A percentile compares a stretch with the other conserved stretches of the same genome.
Conservation (phyloP, 1,140 invertebrate species). For the Oreohelix idahoensis region DNA sequence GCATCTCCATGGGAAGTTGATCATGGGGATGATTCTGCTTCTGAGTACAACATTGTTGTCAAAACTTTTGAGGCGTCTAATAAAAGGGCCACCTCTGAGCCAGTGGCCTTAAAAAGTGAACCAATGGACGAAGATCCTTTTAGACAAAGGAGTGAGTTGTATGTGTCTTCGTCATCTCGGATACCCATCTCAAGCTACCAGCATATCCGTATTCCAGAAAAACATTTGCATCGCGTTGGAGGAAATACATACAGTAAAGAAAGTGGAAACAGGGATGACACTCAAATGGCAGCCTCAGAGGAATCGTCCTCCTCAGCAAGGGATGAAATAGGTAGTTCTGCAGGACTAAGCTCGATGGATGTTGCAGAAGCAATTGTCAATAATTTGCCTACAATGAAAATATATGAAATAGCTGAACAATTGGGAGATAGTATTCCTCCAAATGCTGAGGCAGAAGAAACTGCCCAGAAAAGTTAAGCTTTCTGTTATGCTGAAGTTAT, state of each 20-base stretch:
- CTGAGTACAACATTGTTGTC: background rate
- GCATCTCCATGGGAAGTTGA: conserved; percentile 22
- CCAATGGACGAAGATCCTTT: background rate
- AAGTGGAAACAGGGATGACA: background rate
- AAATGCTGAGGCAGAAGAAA: no score
- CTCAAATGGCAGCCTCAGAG: background rate
- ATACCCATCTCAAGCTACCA: background rate
- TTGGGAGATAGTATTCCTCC: background rate
- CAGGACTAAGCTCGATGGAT: background rate
- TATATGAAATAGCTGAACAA: background rate
- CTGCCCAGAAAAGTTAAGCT: no score
- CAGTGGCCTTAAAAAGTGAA: background rate
- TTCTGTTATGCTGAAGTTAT: no score
- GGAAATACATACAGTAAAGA: background rate
- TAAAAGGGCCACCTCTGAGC: background rate
- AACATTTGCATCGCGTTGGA: background rate
- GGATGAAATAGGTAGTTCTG: background rate
- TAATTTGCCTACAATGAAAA: conserved; percentile 11
- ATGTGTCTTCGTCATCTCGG: no score
- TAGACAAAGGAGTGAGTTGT: background rate
- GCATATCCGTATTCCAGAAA: background rate
- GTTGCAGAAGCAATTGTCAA: background rate
- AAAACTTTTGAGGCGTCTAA: background rate
- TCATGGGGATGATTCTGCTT: background rate
- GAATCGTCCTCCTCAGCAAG: background rate